These are phyloP conservation scores for Pyralis farinalis DNA, from an alignment of 2,888 invertebrate genomes.

Conservation along the genomic window DNA sequence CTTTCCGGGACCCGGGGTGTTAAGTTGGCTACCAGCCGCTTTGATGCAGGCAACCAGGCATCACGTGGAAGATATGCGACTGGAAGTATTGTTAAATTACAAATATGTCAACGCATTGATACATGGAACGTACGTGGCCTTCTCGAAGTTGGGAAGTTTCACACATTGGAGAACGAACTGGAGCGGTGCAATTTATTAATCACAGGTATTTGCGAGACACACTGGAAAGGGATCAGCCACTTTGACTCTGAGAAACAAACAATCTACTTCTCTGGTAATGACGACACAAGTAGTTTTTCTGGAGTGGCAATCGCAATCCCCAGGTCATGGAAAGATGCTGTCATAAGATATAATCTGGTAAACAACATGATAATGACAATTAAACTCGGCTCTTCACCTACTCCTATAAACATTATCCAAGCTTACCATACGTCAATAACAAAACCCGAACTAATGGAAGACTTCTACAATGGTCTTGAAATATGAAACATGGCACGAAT, in stretches of 20 bases:
- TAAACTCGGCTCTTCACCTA: not conserved
- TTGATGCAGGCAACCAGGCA: constrained; percentile 14
- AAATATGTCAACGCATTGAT: constrained; percentile 16
- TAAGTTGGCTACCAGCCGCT: constrained; percentile 17
- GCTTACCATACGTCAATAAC: not conserved
- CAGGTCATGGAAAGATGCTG: not conserved
- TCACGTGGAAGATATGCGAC: constrained; percentile 17
- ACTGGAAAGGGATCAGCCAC: constrained; percentile 19
- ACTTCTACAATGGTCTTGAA: not conserved
- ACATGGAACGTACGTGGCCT: constrained; percentile 21
- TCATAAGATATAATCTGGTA: not conserved
- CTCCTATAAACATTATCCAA: not conserved
- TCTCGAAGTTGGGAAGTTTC: constrained; percentile 16
- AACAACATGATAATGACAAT: not conserved
- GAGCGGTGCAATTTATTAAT: constrained; percentile 9
- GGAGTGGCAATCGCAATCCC: not conserved
- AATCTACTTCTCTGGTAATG: not conserved
- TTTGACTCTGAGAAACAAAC: constrained; percentile 10
- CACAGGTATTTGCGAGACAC: constrained; percentile 19
- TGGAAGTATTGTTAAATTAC: constrained; percentile 16
- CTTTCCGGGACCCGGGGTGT: constrained; percentile 17
- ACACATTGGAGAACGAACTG: constrained; percentile 16
- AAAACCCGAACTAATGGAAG: not conserved
- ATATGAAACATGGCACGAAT: not conserved
- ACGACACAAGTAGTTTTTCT: not conserved